Percentiles rank a stretch among this genome's conserved stretches.
Conservation (phyloP, 2,797 vertebrate species). For the Geotrypetes seraphini region DNA sequence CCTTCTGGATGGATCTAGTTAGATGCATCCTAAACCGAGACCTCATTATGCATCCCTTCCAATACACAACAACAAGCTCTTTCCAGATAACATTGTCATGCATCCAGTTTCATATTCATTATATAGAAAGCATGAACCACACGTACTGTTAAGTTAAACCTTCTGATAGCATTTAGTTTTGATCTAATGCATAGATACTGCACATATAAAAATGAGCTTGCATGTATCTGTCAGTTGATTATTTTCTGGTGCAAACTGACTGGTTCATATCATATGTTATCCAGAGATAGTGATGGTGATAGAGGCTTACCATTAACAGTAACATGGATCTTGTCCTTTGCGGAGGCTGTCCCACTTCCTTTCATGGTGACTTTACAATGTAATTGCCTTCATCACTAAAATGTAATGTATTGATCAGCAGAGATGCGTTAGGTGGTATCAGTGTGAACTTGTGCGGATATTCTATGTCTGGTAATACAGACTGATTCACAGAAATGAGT, state of each 20-base stretch:
- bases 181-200: too few relatives aligned
- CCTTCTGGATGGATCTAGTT: too few relatives aligned
- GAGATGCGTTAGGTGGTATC: slow-evolving; percentile 61
- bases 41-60: too few relatives aligned
- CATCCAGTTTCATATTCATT: neutral
- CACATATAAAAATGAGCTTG: too few relatives aligned
- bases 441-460: slow-evolving; percentile 61
- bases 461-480: slow-evolving; percentile 55
- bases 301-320: slow-evolving; percentile 78
- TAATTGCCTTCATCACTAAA: slow-evolving; percentile 74
- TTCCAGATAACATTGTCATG: neutral
- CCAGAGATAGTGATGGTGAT: neutral
- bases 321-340: slow-evolving; percentile 67
- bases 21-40: too few relatives aligned
- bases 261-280: too few relatives aligned
- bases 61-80: neutral
- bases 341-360: slow-evolving; percentile 47
- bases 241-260: too few relatives aligned
- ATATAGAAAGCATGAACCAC: neutral
- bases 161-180: too few relatives aligned
- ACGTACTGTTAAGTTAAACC: too few relatives aligned
- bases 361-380: slow-evolving; percentile 71
- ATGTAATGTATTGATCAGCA: slow-evolving; percentile 62
- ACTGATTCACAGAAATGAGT: slow-evolving; percentile 62
- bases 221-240: too few relatives aligned